Conservation (phyloP, 2,888 invertebrate genomes). For the Nomada flava region DNA sequence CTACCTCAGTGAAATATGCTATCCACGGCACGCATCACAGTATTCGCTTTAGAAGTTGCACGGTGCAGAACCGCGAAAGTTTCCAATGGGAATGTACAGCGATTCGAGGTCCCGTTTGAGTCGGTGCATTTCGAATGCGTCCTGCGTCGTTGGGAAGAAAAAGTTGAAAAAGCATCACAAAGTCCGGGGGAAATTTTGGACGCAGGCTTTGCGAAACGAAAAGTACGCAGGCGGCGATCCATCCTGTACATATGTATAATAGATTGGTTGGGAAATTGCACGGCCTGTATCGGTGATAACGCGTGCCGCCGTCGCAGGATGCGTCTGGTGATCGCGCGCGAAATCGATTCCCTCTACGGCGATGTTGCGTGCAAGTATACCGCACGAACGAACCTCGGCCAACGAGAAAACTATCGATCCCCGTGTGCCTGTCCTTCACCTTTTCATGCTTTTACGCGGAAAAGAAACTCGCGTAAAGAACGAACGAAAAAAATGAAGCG, state of each 20-base stretch:
- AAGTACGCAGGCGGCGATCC: neutral
- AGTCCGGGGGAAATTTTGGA: neutral
- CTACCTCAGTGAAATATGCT: no score
- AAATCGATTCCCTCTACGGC: slow-evolving; percentile 62
- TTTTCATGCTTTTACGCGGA: slow-evolving; percentile 46
- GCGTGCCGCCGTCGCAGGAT: neutral
- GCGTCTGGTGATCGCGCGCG: slow-evolving; percentile 24
- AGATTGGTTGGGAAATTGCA: neutral
- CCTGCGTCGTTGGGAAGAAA: slow-evolving; percentile 59
- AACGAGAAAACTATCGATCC: slow-evolving; percentile 66
- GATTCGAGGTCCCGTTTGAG: slow-evolving; percentile 16
- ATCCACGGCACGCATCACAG: no score
- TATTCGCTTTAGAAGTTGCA: no score
- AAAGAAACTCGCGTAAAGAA: slow-evolving; percentile 23
- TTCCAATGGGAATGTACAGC: no score
- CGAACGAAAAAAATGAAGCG: neutral
- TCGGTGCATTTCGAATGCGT: slow-evolving; percentile 30
- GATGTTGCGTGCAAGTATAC: slow-evolving; percentile 53
- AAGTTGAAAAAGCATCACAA: neutral
- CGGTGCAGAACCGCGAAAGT: no score
- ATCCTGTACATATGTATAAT: no score
- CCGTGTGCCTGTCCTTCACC: slow-evolving; percentile 61
- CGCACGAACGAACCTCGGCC: slow-evolving; percentile 26
- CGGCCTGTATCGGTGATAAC: neutral
- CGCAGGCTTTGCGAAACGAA: neutral